Conservation (phyloP, 2,113 vertebrate species). For the Plectropomus leopardus region DNA sequence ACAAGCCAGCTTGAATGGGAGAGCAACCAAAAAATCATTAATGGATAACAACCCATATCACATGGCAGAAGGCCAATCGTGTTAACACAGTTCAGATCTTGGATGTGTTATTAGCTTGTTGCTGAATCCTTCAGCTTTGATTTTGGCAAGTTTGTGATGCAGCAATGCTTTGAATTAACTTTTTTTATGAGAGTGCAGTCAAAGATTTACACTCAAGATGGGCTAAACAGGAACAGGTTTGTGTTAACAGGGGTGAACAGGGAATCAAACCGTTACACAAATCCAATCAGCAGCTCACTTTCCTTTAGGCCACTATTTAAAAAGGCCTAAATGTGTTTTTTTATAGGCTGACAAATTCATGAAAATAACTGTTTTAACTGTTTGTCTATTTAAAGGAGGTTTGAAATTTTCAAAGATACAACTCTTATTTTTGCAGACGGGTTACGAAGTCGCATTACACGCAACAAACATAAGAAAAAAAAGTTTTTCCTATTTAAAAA, state of each 20-base stretch:
- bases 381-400: neutral
- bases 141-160: conserved; percentile 11
- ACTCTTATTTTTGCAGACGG: too few species aligned
- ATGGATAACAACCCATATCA: conserved; percentile 24
- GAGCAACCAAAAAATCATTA: conserved; percentile 17
- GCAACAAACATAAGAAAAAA: too few species aligned
- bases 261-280: neutral
- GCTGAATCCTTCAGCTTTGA: conserved; percentile 20
- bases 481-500: too few species aligned
- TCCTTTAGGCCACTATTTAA: neutral
- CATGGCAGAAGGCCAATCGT: conserved; percentile 23
- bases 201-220: neutral
- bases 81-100: conserved; percentile 29
- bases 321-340: neutral
- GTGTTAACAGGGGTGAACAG: conserved; percentile 4
- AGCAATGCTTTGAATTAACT: conserved; percentile 21
- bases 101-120: conserved; percentile 33
- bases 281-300: neutral
- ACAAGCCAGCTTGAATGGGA: conserved; percentile 2
- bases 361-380: neutral
- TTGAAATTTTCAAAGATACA: neutral
- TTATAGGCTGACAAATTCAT: neutral
- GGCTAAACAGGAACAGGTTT: conserved; percentile 17
- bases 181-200: neutral
- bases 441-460: too few species aligned